phyloP scores from a whole-genome alignment of 2,113 vertebrate genomes.

The Platycercus adscitus region DNA sequence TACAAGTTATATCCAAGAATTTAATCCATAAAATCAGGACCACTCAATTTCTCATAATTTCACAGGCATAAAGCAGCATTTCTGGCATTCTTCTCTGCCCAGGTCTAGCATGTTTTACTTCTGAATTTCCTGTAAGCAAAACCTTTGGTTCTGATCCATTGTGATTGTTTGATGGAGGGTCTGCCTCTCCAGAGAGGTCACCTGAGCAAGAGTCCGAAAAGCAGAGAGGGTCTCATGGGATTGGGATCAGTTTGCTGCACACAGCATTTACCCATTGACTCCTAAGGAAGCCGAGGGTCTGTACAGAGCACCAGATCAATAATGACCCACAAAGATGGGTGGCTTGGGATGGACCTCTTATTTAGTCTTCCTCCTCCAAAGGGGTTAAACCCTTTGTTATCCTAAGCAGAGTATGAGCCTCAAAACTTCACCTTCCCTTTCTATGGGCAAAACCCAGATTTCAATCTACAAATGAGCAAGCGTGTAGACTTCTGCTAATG shows the following conservation, averaged over 20 bases:
- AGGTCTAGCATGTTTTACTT: not conserved
- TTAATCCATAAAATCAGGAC: not conserved
- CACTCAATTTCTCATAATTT: not conserved
- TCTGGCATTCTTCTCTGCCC: not conserved
- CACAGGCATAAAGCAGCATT: not conserved
- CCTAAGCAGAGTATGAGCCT: not conserved
- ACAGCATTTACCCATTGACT: fast-evolving
- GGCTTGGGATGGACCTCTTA: not conserved
- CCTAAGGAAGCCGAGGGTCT: not conserved
- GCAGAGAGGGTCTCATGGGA: not conserved
- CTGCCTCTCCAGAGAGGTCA: not conserved
- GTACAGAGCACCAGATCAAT: not conserved
- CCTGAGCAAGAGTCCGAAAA: not conserved
- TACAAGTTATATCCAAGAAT: not conserved
- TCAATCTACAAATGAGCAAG: not conserved
- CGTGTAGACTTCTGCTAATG: not conserved
- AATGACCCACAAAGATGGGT: not conserved
- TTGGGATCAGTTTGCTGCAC: not conserved
- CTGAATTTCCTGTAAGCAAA: not conserved
- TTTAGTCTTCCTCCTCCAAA: not conserved
- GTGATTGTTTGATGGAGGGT: not conserved
- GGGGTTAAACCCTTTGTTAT: not conserved
- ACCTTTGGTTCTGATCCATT: not conserved
- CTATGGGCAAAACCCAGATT: not conserved
- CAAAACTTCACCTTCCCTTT: not conserved